phyloP scores from a whole-genome alignment of 2,888 invertebrate genomes.

The Lasioglossum zephyrum region DNA sequence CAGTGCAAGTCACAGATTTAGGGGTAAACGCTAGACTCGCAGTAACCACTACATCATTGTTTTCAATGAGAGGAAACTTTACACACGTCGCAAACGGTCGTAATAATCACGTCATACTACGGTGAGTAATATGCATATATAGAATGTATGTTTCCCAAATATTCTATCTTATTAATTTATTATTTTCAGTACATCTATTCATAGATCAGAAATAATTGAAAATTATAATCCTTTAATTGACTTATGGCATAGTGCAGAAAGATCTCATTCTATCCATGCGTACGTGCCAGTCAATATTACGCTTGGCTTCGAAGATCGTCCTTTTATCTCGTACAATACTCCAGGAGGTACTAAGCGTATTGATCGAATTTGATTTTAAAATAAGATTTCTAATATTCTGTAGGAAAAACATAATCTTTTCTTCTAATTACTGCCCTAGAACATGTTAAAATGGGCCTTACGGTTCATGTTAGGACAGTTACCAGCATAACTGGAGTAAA shows the following conservation, averaged over 20 bases:
- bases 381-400: slow-evolving; percentile 5
- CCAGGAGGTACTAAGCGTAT: slow-evolving; percentile 73
- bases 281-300: slow-evolving; percentile 87
- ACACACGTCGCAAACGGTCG: slow-evolving; percentile 86
- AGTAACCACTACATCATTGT: slow-evolving; percentile 86
- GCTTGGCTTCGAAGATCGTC: slow-evolving; percentile 77
- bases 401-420: neutral
- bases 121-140: slow-evolving; percentile 86
- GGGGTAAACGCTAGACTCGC: slow-evolving; percentile 87
- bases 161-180: neutral
- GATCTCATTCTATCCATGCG: slow-evolving; percentile 89
- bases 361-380: slow-evolving; percentile 5
- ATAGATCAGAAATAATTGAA: slow-evolving; percentile 84
- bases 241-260: slow-evolving; percentile 88
- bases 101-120: slow-evolving; percentile 86
- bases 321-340: slow-evolving; percentile 80
- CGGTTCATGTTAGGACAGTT: slow-evolving; percentile 78
- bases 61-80: slow-evolving; percentile 89
- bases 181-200: slow-evolving; percentile 85
- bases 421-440: slow-evolving; percentile 61
- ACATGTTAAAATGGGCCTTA: slow-evolving; percentile 78
- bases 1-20: slow-evolving; percentile 86
- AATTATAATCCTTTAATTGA: slow-evolving; percentile 88
- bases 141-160: slow-evolving; percentile 75
- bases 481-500: slow-evolving; percentile 77